phyloP scores from a whole-genome alignment of 2,888 invertebrate genomes.

The Acanthosepion esculentum region DNA sequence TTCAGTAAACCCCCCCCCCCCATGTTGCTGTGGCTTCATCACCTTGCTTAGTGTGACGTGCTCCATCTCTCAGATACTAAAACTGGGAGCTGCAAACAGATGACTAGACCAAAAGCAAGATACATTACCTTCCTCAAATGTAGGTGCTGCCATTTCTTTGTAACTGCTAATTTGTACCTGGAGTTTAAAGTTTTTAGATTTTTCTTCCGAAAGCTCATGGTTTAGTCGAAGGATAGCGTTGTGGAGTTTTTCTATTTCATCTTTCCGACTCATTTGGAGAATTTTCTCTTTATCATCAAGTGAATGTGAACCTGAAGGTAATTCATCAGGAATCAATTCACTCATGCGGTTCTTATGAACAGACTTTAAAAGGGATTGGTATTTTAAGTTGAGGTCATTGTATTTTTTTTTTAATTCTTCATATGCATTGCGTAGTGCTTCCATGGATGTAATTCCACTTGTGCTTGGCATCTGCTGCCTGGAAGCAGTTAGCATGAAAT shows the following conservation, averaged over 20 bases:
- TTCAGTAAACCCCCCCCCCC: no score
- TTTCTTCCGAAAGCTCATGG: conserved; percentile 11
- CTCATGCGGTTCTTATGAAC: not conserved
- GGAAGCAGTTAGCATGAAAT: not conserved
- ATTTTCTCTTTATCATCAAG: not conserved
- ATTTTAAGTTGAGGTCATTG: conserved; percentile 14
- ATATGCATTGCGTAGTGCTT: conserved; percentile 35
- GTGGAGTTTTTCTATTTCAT: conserved; percentile 42
- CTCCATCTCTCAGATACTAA: no score
- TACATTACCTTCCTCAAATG: not conserved
- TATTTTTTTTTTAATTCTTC: conserved; percentile 41
- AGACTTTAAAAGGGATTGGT: not conserved
- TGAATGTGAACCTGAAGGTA: not conserved
- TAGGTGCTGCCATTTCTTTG: not conserved
- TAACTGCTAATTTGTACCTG: not conserved
- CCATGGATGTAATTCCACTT: conserved; percentile 43
- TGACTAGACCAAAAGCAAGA: not conserved
- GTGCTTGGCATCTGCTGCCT: not conserved
- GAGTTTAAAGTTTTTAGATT: conserved; percentile 39
- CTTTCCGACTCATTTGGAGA: conserved; percentile 1
- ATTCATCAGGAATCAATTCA: conserved; percentile 15
- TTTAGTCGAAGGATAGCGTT: conserved; percentile 6
- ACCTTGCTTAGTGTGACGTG: no score
- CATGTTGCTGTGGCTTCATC: no score
- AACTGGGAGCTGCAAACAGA: not conserved